phyloP scores from a whole-genome alignment of 2,888 invertebrate species.

The Isoperla grammatica region DNA sequence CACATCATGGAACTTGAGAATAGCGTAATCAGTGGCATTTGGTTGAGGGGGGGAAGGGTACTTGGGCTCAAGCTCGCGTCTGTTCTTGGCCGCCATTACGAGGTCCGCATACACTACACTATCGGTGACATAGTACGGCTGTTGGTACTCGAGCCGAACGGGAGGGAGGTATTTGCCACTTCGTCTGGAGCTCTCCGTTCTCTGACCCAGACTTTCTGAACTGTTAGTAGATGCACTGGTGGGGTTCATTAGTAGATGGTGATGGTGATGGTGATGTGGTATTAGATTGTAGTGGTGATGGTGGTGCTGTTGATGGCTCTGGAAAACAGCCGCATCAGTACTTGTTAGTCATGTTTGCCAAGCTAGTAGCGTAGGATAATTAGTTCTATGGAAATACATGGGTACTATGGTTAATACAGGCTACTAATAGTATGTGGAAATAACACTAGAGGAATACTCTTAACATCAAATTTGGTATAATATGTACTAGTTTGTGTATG shows the following conservation, averaged over 20 bases:
- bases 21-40: slow-evolving; percentile 51
- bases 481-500: too few species aligned
- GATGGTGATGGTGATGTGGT: slow-evolving; percentile 38
- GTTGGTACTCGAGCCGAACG: slow-evolving; percentile 28
- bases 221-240: slow-evolving; percentile 29
- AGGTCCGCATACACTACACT: slow-evolving; percentile 30
- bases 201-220: not conserved
- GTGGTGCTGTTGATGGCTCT: slow-evolving; percentile 39
- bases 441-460: slow-evolving; percentile 5
- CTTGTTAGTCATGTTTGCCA: slow-evolving; percentile 17
- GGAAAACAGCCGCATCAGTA: slow-evolving; percentile 27
- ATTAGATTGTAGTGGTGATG: slow-evolving; percentile 43
- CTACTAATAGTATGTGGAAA: slow-evolving; percentile 1
- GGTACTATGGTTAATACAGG: not conserved
- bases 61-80: slow-evolving; percentile 27
- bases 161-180: slow-evolving; percentile 26
- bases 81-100: slow-evolving; percentile 22
- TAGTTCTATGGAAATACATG: not conserved
- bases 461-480: too few species aligned
- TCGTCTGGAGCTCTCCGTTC: slow-evolving; percentile 14
- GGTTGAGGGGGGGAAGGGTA: slow-evolving; percentile 27
- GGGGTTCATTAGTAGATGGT: slow-evolving; percentile 27
- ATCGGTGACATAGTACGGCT: slow-evolving; percentile 28
- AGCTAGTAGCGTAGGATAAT: not conserved
- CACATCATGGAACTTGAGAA: slow-evolving; percentile 61